These are phyloP conservation scores for Acleris laterana DNA, from an alignment of 2,888 invertebrate species.

Conservation along the genomic window DNA sequence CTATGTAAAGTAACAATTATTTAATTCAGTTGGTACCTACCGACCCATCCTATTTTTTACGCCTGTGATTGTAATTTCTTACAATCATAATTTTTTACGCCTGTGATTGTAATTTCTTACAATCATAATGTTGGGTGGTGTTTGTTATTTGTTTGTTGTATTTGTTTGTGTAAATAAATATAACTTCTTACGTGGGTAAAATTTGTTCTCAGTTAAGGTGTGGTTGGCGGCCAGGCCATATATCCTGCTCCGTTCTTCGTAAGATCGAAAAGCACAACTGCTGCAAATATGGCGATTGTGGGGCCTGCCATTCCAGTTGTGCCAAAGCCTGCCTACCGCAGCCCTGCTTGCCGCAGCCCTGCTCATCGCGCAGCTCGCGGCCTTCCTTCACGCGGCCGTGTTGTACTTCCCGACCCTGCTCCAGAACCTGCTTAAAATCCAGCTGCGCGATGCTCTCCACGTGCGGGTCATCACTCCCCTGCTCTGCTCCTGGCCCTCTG, in stretches of 20 bases:
- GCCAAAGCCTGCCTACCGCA: constrained; percentile 4
- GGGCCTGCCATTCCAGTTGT: constrained; percentile 21
- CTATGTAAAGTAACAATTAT: too few species aligned
- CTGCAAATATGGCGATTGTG: constrained; percentile 56
- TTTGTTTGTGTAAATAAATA: too few species aligned
- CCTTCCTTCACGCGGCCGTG: too few species aligned
- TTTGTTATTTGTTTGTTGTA: too few species aligned
- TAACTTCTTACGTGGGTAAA: too few species aligned
- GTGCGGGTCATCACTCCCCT: constrained; percentile 52
- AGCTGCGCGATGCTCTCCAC: constrained; percentile 57
- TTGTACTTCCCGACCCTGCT: constrained; percentile 42
- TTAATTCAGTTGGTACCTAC: too few species aligned
- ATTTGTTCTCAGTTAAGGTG: constrained; percentile 62
- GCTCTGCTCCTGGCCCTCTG: constrained; percentile 53
- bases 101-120: too few species aligned
- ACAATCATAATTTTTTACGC: too few species aligned
- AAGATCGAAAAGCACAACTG: constrained; percentile 72
- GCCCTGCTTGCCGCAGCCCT: constrained; percentile 30
- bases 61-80: too few species aligned
- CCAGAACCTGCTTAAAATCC: constrained; percentile 51
- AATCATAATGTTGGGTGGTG: too few species aligned
- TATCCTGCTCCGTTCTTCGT: constrained; percentile 70
- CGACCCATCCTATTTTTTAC: too few species aligned
- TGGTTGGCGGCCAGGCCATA: constrained; percentile 81
- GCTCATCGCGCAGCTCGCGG: not conserved